Evolutionary conservation across 2,113 vertebrate species (phyloP).

Genomic region (Enhydra lutris): DNA sequence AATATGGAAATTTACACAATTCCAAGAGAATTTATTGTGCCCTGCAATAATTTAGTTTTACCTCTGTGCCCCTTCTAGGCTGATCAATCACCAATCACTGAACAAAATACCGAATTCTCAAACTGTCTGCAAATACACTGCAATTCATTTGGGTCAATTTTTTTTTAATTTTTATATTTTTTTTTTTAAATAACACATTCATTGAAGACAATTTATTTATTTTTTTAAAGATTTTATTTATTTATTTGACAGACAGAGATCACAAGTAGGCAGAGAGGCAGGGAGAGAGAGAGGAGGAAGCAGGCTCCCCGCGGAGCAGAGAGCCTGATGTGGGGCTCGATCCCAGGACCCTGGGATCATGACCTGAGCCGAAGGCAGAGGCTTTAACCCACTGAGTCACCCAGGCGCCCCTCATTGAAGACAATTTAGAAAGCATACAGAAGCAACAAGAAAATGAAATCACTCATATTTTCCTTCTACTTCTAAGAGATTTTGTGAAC

Average conservation of each 20-base stretch:
- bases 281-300: too few relatives aligned
- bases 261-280: too few relatives aligned
- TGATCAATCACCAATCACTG: not conserved
- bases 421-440: not conserved
- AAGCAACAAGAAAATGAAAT: slow-evolving; percentile 37
- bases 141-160: not conserved
- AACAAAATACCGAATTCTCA: slow-evolving; percentile 45
- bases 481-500: slow-evolving; percentile 2
- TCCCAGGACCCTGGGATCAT: too few relatives aligned
- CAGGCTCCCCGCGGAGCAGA: too few relatives aligned
- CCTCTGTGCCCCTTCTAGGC: slow-evolving; percentile 39
- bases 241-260: too few relatives aligned
- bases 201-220: not conserved
- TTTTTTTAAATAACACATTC: slow-evolving; percentile 21
- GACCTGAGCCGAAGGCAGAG: too few relatives aligned
- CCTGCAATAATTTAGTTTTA: slow-evolving; percentile 5
- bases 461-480: not conserved
- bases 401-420: too few relatives aligned
- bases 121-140: not conserved
- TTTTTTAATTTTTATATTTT: not conserved
- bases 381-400: too few relatives aligned
- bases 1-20: slow-evolving; percentile 7
- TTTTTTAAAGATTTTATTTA: too few relatives aligned
- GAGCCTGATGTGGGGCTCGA: too few relatives aligned
- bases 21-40: slow-evolving; percentile 39